Percentiles rank a stretch among this genome's conserved stretches.
These are phyloP conservation scores for Ptychodera flava DNA, from an alignment of 35 echinoderm and acorn worm species.

Conservation along the genomic window DNA sequence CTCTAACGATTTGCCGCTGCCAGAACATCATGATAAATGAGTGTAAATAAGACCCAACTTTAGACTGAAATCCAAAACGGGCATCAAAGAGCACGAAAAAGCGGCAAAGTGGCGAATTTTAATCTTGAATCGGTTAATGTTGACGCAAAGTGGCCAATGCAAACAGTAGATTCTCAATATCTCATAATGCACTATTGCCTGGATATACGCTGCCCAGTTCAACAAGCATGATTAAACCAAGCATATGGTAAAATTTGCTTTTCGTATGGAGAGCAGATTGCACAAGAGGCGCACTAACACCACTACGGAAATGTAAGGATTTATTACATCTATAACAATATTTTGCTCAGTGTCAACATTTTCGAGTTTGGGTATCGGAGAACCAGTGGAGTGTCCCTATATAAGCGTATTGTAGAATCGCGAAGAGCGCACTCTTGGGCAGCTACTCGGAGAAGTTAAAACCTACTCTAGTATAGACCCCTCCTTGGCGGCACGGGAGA, in stretches of 20 bases:
- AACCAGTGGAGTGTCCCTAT: not conserved
- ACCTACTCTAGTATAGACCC: not conserved
- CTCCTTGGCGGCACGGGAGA: no score
- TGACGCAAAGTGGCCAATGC: not conserved
- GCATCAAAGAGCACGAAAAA: not conserved
- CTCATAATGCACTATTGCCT: not conserved
- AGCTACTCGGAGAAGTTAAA: not conserved
- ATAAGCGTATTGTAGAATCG: not conserved
- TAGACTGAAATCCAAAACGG: not conserved
- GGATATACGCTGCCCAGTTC: not conserved
- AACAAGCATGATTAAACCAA: no score
- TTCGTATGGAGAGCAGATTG: not conserved
- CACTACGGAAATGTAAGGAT: not conserved
- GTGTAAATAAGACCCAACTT: not conserved
- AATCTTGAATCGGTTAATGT: not conserved
- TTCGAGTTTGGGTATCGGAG: not conserved
- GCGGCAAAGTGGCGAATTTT: not conserved
- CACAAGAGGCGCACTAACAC: not conserved
- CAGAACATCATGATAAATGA: not conserved
- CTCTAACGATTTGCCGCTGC: not conserved
- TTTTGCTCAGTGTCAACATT: not conserved
- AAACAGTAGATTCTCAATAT: not conserved
- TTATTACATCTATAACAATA: not conserved
- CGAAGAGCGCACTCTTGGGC: not conserved
- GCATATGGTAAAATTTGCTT: not conserved